Conservation (phyloP, 2,113 vertebrate species). For the Tylochromis polylepis region DNA sequence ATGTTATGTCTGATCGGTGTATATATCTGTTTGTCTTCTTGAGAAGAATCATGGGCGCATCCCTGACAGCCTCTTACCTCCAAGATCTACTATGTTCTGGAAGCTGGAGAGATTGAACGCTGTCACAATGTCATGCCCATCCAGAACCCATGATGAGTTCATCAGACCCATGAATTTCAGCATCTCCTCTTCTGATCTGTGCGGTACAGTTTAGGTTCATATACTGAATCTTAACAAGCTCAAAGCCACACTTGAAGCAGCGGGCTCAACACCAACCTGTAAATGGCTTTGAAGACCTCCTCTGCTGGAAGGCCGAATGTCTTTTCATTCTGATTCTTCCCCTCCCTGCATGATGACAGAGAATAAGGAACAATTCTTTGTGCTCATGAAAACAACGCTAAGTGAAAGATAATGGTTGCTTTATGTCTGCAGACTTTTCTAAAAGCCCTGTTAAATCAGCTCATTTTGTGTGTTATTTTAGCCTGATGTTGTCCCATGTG, state of each 20-base stretch:
- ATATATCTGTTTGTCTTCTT: background rate
- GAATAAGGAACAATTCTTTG: background rate
- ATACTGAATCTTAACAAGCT: background rate
- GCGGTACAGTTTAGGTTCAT: background rate
- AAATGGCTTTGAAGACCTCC: conserved; percentile 68
- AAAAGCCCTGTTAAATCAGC: background rate
- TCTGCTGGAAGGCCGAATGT: conserved; percentile 65
- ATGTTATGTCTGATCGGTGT: background rate
- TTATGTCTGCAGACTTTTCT: background rate
- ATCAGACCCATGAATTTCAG: conserved; percentile 75
- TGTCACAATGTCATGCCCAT: conserved; percentile 69
- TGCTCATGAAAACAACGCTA: background rate
- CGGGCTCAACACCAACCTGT: conserved; percentile 53
- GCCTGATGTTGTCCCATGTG: background rate
- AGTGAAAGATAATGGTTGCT: background rate
- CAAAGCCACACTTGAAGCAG: background rate
- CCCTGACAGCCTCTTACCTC: conserved; percentile 48
- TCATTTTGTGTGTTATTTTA: background rate
- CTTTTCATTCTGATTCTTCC: conserved; percentile 75
- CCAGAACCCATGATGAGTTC: conserved; percentile 71
- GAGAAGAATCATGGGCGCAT: background rate
- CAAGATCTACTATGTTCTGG: conserved; percentile 63
- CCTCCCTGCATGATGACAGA: conserved; percentile 54
- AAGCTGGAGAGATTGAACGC: conserved; percentile 72
- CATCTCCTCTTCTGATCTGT: conserved; percentile 74